Evolutionary conservation across 2,888 invertebrate genomes (phyloP), one percentile per base, ranked within the genome.

Genomic region (Hylaea fasciaria): DNA sequence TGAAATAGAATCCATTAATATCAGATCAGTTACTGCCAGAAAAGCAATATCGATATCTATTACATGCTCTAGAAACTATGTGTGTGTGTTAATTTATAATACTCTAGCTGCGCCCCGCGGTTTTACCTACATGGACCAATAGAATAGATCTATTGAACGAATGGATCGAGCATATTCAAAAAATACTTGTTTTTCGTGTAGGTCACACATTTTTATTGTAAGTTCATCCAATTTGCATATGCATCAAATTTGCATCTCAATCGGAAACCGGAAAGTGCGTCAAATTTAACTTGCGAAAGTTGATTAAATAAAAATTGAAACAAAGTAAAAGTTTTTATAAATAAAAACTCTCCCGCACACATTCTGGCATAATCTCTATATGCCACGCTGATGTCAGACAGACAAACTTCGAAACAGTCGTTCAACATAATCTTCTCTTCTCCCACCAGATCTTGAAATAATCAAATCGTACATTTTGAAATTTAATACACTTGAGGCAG

Each of bases 401-500:
- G 32, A 32, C 32, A 10, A 32, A 32, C 32, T 32, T 32, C 32
- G 22, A 3, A 48, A 48, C 17, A 57, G 10, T 37, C 12, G 10
- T 50, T 52, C 47, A 52, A 47, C 46, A 50, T 28, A 46, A 45
- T 41, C 41, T 50, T 49, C 43, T 41, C 41, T 50, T 49, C 43
- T 41, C n/a, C 22, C 1, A 12, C 16, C 16, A 35, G 32, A 32
- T 32, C 32, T 0, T 32, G 3, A 16, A 40, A 55, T 51, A 35
- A 55, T 60, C 29, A 60, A 60, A 55, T 45, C 11, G 35, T 50
- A 45, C 28, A 49, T 41, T 50, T 54, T 55, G 60, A 50, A 55
- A 55, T 55, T 28, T 35, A 60, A 60, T 55, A 51, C 54, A 47
- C 41, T 46, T 32, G 22, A 48, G 48, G 44, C 52, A 60, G 41